Percentiles rank a stretch among this genome's conserved stretches.
These are phyloP conservation scores for Cossypha polioptera DNA, from an alignment of 2,797 vertebrate species.

Conservation along the genomic window DNA sequence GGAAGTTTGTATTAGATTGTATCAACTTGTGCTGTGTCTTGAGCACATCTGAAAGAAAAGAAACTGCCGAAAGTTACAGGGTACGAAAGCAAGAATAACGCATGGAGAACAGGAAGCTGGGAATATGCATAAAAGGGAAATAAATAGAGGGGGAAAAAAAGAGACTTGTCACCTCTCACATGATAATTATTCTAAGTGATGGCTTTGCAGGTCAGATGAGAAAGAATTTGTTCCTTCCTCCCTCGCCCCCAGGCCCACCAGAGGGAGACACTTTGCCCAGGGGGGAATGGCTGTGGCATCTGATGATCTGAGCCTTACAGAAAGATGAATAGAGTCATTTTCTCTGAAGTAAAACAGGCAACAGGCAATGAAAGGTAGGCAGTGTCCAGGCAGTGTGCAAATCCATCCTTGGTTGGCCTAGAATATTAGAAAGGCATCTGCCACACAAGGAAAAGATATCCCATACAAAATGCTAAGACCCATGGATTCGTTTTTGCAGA, in stretches of 20 bases:
- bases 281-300: not conserved
- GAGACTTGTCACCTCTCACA: not conserved
- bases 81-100: not conserved
- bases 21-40: conserved; percentile 28
- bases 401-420: not conserved
- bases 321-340: not conserved
- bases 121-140: not conserved
- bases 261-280: not conserved
- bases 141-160: fast-evolving
- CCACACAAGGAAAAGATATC: fast-evolving
- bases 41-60: conserved; percentile 24
- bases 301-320: not conserved
- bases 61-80: not conserved
- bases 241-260: fast-evolving
- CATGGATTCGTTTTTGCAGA: not conserved
- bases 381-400: not conserved
- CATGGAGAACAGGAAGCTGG: not conserved
- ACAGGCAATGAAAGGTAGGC: not conserved
- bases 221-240: not conserved
- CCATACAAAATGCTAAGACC: not conserved
- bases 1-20: conserved; percentile 57
- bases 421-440: not conserved
- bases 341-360: not conserved
- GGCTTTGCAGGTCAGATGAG: not conserved
- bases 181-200: not conserved